phyloP scores from a whole-genome alignment of 35 echinoderm and acorn worm species.

The Patiria miniata region DNA sequence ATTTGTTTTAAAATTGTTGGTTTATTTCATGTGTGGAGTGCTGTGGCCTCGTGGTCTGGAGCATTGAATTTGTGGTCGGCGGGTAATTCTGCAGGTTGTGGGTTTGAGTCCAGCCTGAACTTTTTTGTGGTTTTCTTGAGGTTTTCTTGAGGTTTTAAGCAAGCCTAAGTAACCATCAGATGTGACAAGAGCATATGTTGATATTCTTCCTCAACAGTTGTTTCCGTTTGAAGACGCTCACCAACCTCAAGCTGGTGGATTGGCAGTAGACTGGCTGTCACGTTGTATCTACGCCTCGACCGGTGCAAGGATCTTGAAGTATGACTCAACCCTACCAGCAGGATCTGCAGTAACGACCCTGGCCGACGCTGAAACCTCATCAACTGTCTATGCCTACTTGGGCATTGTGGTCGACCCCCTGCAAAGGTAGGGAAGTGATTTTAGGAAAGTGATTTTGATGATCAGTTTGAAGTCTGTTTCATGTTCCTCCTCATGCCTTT shows the following conservation, averaged over 20 bases:
- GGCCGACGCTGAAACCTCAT: neutral
- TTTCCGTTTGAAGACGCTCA: neutral
- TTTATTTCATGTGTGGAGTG: neutral
- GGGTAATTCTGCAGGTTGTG: no score
- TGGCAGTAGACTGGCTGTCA: slow-evolving; percentile 75
- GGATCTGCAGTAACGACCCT: neutral
- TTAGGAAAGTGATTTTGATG: no score
- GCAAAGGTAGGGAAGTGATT: neutral
- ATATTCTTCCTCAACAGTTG: neutral
- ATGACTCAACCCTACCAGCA: slow-evolving; percentile 49
- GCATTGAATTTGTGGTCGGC: no score
- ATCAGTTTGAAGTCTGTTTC: no score
- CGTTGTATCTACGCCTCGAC: slow-evolving; percentile 62
- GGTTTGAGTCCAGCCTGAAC: no score
- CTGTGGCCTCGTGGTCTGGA: no score
- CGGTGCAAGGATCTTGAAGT: slow-evolving; percentile 43
- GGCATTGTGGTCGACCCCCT: neutral
- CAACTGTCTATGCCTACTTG: neutral
- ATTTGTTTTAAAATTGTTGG: neutral
- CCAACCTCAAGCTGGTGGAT: neutral
- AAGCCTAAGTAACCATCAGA: neutral
- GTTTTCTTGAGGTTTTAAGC: neutral
- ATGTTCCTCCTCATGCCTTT: no score
- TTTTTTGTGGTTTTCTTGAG: neutral
- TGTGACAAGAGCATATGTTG: no score